Conservation (phyloP, 2,113 vertebrate genomes). For the Eidolon helvum region DNA sequence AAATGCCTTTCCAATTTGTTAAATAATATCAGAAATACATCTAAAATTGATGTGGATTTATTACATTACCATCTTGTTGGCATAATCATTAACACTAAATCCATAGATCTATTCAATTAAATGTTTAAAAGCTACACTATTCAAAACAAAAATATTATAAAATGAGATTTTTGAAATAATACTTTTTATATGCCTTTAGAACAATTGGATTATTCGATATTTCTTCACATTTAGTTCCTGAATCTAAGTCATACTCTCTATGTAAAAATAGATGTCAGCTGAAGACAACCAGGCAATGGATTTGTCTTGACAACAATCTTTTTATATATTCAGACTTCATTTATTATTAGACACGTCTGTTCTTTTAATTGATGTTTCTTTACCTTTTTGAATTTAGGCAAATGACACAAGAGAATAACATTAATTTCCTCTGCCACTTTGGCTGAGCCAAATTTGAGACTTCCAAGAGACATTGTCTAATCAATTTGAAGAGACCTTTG, state of each 20-base stretch:
- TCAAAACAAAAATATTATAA: constrained; percentile 36
- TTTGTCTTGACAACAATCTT: constrained; percentile 59
- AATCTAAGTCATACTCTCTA: neutral
- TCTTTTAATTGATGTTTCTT: constrained; percentile 45
- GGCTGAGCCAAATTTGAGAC: neutral
- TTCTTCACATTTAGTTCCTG: constrained; percentile 45
- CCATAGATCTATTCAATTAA: constrained; percentile 40
- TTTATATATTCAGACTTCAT: constrained; percentile 46
- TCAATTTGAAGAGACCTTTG: constrained; percentile 32
- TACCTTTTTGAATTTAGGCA: constrained; percentile 40
- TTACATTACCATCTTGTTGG: constrained; percentile 57
- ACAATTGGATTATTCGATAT: constrained; percentile 24
- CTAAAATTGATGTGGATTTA: constrained; percentile 66
- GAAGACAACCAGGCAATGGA: constrained; percentile 21
- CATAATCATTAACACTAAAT: constrained; percentile 55
- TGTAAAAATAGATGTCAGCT: constrained; percentile 54
- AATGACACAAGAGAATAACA: neutral
- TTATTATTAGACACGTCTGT: constrained; percentile 45
- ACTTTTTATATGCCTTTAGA: constrained; percentile 23
- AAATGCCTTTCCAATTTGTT: constrained; percentile 49
- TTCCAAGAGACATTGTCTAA: neutral
- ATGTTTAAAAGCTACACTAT: constrained; percentile 53
- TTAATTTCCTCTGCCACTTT: constrained; percentile 37
- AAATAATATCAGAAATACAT: constrained; percentile 59
- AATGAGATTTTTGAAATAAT: constrained; percentile 30